Percentiles rank a stretch among this genome's conserved stretches.
These are phyloP conservation scores for Drosophila murphyi DNA, from an alignment of 1,140 invertebrate genomes.

Conservation along the genomic window DNA sequence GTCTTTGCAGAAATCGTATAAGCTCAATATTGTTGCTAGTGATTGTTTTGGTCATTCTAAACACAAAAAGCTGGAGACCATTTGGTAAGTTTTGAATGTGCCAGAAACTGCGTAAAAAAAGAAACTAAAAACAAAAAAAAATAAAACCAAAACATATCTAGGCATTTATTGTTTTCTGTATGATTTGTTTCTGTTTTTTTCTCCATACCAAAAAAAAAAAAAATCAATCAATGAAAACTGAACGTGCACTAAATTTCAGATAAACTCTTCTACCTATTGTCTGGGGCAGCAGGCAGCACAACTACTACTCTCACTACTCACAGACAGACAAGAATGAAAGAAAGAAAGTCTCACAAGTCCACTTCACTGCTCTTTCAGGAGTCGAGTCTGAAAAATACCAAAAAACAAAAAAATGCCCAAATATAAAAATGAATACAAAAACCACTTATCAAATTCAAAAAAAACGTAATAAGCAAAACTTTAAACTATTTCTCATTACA, in stretches of 20 bases:
- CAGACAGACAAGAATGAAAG: conserved; percentile 72
- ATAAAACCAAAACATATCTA: conserved; percentile 72
- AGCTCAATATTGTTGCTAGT: conserved; percentile 84
- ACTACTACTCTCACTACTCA: conserved; percentile 79
- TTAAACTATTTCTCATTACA: conserved; percentile 52
- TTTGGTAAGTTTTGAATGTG: conserved; percentile 84
- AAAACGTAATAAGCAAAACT: conserved; percentile 70
- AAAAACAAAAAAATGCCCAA: conserved; percentile 15
- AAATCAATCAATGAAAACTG: conserved; percentile 74
- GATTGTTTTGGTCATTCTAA: conserved; percentile 84
- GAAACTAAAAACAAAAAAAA: conserved; percentile 69
- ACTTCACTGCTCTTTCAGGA: conserved; percentile 63
- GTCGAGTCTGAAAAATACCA: conserved; percentile 48
- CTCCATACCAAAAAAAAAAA: conserved; percentile 33
- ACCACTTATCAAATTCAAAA: conserved; percentile 8
- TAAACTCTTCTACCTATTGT: conserved; percentile 82
- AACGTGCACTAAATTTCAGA: conserved; percentile 84
- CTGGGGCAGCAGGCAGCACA: conserved; percentile 80
- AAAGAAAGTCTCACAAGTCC: conserved; percentile 69
- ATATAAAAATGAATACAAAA: conserved; percentile 40
- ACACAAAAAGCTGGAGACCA: conserved; percentile 83
- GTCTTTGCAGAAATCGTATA: conserved; percentile 84
- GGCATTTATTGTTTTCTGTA: conserved; percentile 73
- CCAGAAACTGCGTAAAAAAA: conserved; percentile 70
- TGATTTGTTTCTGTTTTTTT: conserved; percentile 75